Base-by-base conservation (phyloP, 2,113 vertebrate genomes). In the Percina caprodes region DNA sequence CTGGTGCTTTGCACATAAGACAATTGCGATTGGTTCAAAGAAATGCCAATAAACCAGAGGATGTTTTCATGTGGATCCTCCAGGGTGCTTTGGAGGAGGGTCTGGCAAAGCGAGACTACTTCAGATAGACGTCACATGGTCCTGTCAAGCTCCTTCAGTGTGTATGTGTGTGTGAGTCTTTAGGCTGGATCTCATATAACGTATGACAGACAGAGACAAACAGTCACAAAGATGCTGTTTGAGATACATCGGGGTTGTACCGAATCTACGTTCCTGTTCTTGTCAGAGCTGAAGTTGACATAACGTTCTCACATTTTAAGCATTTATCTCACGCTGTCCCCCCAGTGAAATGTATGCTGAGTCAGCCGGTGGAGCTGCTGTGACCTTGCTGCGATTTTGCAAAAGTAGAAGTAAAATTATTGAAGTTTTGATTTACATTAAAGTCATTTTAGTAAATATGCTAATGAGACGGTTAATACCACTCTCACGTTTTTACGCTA, bases 171-270 rank as follows among this genome's bases (percentile, higher is more conserved):
- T 65, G 59, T 67, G 66, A 19, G 62, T 70, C 52, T 75, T 74
- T 13, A 54, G 69, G 79, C 71, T 63, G 60, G 9, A 16, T 63
- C 66, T 89, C 90, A 86, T 33, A 54, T 84, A 89, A 87, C 54
- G 39, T 48, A 13, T 59, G 52, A 72, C 71, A 77, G 77, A 79
- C 62, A 26, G 18, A 55, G 69, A 79, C 3, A 72, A 56, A 72
- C 61, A 73, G 75, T 62, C 75, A 39, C 24, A 85, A 35, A 83
- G 76, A 89, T 52, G 45, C 30, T 23, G 0, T 61, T 56, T 88
- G 30, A 77, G 52, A 21, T 13, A 21, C 52, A 71, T 61, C 35
- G 1, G 14, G 63, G 79, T 6, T 35, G 21, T 14, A 30, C 45
- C 56, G 9, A 51, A 30, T 51, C 65, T 42, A 65, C 49, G 21